A percentile compares a stretch with the other conserved stretches of the same genome.
These are phyloP conservation scores for Chaunax sp. DNA, from an alignment of 2,797 vertebrate species.

Conservation along the genomic window DNA sequence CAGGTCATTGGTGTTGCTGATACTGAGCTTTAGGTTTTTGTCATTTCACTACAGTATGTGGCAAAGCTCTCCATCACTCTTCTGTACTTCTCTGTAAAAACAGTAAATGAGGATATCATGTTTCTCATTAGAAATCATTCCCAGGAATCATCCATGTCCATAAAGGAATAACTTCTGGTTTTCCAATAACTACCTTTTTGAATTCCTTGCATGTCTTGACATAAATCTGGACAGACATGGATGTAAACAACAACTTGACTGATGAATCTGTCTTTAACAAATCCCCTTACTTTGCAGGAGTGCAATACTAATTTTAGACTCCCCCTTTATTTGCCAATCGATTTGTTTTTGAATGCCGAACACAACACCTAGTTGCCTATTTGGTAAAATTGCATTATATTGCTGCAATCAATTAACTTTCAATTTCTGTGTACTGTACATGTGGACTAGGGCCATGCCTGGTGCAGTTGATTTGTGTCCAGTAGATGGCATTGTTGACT, in stretches of 20 bases:
- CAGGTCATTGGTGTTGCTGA: not conserved
- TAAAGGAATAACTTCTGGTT: too few species aligned
- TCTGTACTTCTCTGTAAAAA: too few species aligned
- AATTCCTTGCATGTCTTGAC: too few species aligned
- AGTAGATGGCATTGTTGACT: constrained; percentile 66
- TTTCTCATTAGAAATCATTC: too few species aligned
- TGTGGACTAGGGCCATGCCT: not conserved
- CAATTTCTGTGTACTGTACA: not conserved
- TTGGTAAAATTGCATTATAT: not conserved
- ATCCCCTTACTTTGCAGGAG: not conserved
- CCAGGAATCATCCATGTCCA: too few species aligned
- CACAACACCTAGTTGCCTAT: constrained; percentile 12
- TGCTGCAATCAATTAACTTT: constrained; percentile 2
- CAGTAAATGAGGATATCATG: too few species aligned
- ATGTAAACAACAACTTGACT: too few species aligned
- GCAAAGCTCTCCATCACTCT: too few species aligned
- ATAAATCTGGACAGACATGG: too few species aligned
- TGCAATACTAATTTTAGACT: not conserved
- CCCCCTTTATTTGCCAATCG: not conserved
- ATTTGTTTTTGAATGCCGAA: constrained; percentile 15
- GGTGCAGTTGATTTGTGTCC: not conserved
- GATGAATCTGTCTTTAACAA: not conserved
- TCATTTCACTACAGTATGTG: too few species aligned
- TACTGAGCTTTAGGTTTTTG: not conserved
- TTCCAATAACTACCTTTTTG: too few species aligned